Base-by-base conservation (phyloP, 1,140 invertebrate genomes). In the Leucophenga varia region DNA sequence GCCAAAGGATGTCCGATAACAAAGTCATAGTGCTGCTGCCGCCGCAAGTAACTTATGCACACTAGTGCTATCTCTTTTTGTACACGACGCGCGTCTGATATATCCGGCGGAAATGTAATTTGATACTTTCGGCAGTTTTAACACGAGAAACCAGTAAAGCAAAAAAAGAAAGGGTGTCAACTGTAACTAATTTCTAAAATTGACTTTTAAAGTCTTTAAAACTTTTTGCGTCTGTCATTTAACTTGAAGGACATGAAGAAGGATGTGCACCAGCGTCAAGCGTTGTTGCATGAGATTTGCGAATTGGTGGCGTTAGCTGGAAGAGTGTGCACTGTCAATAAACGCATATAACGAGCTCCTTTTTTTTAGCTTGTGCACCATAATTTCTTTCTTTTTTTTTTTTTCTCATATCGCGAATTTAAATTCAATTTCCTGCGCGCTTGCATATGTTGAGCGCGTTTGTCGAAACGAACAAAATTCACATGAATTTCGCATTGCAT, bases 21-120 rank as follows among this genome's bases (percentile, higher is more conserved):
- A 67, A 63, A 60, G 49, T 59, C 43, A 43, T 54, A 57, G 49
- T 43, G 61, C 65, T 58, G 39, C 59, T 30, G 8, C 39, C 46
- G 61, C 65, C 61, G 39, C 59, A 64, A 56, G 52, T 16, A 17
- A 9, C 34, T 36, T 14, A 2, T 20, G 20, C 36, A 38, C 25
- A 44, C 25, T 52, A 30, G 21, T 44, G 46, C 39, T 36, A 39
- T 13, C 16, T 20, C 20, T 44, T 43, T n/a, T 44, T 48, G 43
- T 64, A 46, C 46, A n/a, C 55, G 43, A 51, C 57, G 64, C 51
- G 57, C 42, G 47, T 46, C 49, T 57, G 64, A 51, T 56, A 61
- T 70, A 70, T 70, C 65, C 65, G 65, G 50, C 65, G 65, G 65
- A 70, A 56, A 59, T 63, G 65, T 70, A 70, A 70, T 70, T 70